Evolutionary conservation across 2,113 vertebrate species (phyloP), one percentile per base, ranked within the genome.

Genomic region (Hydrochoerus hydrochaeris): DNA sequence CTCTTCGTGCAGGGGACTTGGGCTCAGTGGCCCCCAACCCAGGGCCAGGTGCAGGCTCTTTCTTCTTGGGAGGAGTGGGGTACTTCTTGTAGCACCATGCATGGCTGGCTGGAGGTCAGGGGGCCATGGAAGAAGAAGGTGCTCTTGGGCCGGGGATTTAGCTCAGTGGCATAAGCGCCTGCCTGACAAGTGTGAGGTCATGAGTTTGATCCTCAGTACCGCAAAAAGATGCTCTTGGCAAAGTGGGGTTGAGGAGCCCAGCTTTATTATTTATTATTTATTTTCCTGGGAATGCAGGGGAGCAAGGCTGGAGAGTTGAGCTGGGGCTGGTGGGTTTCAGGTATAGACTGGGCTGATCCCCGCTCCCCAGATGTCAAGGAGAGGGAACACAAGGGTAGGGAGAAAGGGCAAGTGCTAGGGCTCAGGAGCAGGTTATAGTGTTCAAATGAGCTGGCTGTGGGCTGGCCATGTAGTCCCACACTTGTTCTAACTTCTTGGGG

Each of bases 301-400:
- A 73, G 38, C 49, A 58, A 17, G 7, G 38, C 52, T 22, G 30
- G 32, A 30, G 90, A 14, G 7, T 54, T 38, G 13, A 41, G 5
- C 60, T 69, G 10, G 41, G 63, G 41, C 41, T 71, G 41, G 52
- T 16, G 78, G 80, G 90, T 60, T 84, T 73, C 90, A 44, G 3
- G 20, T 46, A 35, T 17, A 49, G n/a, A 24, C 65, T 46, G 46
- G n/a, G 24, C n/a, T 12, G 62, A 2, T 3, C 14, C 62, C 20
- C 1, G 1, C 30, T 6, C 46, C 14, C 0, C 2, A 3, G 9
- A 7, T 2, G n/a, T 5, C 8, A 0, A 0, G 4, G 13, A 9
- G n/a, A 28, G 46, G 22, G 26, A 13, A 10, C 17, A 54, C 44
- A 57, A 77, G 28, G 73, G 16, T 46, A 5, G 46, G 82, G 6